These are phyloP conservation scores for Erpetoichthys calabaricus DNA, from an alignment of 2,797 vertebrate species.

Conservation along the genomic window DNA sequence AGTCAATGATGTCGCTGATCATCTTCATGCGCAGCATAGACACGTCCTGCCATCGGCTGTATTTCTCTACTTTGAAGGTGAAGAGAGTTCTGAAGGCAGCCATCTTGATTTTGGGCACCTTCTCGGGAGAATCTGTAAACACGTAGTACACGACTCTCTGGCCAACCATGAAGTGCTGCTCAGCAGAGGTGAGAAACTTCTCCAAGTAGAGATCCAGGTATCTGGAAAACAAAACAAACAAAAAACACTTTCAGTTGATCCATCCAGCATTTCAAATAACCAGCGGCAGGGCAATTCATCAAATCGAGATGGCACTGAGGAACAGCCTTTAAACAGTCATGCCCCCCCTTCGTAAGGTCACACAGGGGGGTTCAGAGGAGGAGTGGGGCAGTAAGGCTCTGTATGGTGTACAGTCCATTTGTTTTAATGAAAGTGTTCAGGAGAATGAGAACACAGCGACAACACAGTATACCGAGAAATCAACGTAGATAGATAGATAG, in stretches of 20 bases:
- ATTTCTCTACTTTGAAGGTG: constrained; percentile 21
- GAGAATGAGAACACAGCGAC: too few relatives aligned
- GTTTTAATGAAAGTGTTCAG: too few relatives aligned
- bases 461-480: too few relatives aligned
- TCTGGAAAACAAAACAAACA: constrained; percentile 16
- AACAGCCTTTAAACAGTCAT: too few relatives aligned
- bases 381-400: too few relatives aligned
- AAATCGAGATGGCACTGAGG: too few relatives aligned
- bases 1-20: constrained; percentile 40
- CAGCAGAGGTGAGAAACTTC: constrained; percentile 35
- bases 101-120: constrained; percentile 24
- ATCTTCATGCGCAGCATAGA: constrained; percentile 43
- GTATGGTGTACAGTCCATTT: too few relatives aligned
- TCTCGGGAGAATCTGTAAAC: constrained; percentile 30
- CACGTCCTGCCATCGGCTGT: constrained; percentile 41
- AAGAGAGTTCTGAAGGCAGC: constrained; percentile 22
- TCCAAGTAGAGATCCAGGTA: constrained; percentile 39
- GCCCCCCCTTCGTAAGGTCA: too few relatives aligned
- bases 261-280: too few relatives aligned
- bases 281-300: too few relatives aligned
- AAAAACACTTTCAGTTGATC: neutral
- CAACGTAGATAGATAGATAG: too few relatives aligned
- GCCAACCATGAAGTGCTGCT: constrained; percentile 37
- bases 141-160: constrained; percentile 40
- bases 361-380: too few relatives aligned